Percentiles rank a stretch among this genome's conserved stretches.
phyloP scores from a whole-genome alignment of 2,797 vertebrate species.

The Periparus ater region DNA sequence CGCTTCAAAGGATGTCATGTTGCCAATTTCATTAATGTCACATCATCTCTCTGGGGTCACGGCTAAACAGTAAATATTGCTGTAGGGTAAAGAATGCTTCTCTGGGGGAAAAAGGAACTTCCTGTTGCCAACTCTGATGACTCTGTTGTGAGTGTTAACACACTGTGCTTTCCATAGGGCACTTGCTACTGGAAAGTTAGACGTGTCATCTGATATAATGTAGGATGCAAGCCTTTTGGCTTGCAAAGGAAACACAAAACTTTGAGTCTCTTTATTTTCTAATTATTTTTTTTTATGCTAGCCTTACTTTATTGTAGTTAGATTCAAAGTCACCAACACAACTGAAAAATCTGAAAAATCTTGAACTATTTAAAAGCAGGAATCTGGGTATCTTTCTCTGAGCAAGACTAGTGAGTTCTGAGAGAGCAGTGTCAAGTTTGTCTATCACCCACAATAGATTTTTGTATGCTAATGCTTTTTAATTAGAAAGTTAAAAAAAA shows the following conservation, averaged over 20 bases:
- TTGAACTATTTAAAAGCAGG: background rate
- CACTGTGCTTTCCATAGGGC: background rate
- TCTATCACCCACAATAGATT: background rate
- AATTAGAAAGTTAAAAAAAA: background rate
- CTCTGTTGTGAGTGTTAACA: background rate
- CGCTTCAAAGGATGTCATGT: background rate
- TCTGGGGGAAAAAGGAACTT: background rate
- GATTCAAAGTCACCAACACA: background rate
- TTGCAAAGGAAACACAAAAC: background rate
- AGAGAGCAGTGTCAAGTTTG: background rate
- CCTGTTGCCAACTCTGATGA: background rate
- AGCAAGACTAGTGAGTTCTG: background rate
- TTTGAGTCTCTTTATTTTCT: background rate
- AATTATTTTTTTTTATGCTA: background rate
- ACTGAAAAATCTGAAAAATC: background rate
- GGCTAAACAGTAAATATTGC: slow-evolving; percentile 33
- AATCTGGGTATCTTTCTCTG: background rate
- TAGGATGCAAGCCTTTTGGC: background rate
- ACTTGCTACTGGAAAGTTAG: background rate
- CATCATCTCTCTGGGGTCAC: background rate
- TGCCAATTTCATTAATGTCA: slow-evolving; percentile 34
- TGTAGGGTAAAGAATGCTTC: background rate
- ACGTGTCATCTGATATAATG: background rate
- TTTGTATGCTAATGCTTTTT: background rate
- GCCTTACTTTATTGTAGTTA: background rate